Evolutionary conservation across 2,113 vertebrate species (phyloP).

Genomic region (Panthera uncia): DNA sequence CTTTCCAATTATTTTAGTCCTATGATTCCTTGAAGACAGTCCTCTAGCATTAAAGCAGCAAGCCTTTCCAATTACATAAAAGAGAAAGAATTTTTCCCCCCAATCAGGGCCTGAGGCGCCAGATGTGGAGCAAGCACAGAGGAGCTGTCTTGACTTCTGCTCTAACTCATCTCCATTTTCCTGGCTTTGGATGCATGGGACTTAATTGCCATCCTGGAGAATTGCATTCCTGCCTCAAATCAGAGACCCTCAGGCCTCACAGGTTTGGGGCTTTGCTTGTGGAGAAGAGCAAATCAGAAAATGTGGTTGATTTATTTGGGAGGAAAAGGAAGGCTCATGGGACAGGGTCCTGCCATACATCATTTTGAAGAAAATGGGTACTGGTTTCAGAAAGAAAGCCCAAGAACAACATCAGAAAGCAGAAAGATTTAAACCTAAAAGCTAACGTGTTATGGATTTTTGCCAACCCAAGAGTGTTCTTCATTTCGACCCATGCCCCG

Average conservation of each 20-base stretch:
- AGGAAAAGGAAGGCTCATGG: background rate
- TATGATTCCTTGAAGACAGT: background rate
- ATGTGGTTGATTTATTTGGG: background rate
- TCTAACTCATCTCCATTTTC: background rate
- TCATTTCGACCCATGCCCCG: background rate
- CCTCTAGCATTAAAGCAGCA: background rate
- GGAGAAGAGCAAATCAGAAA: background rate
- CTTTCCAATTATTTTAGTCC: background rate
- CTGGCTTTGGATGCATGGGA: background rate
- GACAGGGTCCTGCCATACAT: background rate
- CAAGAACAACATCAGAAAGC: background rate
- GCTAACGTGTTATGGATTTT: background rate
- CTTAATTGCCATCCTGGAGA: background rate
- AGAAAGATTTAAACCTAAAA: background rate
- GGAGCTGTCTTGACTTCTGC: background rate
- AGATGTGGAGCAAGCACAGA: rapidly evolving
- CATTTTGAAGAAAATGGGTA: background rate
- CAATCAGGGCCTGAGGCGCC: no score
- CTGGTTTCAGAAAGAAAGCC: background rate
- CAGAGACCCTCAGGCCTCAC: background rate
- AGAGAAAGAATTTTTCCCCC: background rate
- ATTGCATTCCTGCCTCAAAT: background rate
- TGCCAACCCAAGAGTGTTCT: background rate
- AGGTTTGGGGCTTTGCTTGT: background rate
- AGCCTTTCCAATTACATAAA: background rate